Percentiles rank a stretch among this genome's conserved stretches.
Conservation (phyloP, 2,797 vertebrate genomes). For the Cygnus olor region DNA sequence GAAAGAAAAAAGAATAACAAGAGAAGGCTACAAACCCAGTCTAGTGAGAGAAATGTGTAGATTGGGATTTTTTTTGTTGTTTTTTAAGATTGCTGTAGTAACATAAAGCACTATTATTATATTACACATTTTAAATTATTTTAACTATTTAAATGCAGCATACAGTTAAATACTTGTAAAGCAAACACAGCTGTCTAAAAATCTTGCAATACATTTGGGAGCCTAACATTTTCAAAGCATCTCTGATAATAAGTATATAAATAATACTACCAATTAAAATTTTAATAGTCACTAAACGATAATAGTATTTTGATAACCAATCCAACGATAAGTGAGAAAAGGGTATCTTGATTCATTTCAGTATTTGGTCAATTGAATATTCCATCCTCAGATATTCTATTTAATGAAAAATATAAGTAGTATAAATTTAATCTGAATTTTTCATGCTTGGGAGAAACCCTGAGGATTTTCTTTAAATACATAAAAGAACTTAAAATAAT, state of each 20-base stretch:
- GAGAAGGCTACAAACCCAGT: conserved; percentile 27
- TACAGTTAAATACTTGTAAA: not conserved
- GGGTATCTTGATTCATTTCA: not conserved
- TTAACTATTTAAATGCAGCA: conserved; percentile 20
- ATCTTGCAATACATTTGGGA: not conserved
- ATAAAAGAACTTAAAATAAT: not conserved
- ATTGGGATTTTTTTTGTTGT: not conserved
- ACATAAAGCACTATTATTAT: not conserved
- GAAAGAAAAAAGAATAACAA: conserved; percentile 55
- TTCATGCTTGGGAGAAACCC: not conserved
- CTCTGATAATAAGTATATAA: not conserved
- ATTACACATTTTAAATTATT: not conserved
- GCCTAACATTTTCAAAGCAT: not conserved
- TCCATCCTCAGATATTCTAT: not conserved
- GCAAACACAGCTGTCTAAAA: not conserved
- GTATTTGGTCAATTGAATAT: not conserved
- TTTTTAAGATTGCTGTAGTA: not conserved
- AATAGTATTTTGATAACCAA: not conserved
- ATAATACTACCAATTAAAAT: not conserved
- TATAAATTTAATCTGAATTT: not conserved
- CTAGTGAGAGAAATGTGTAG: conserved; percentile 33
- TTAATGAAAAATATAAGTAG: not conserved
- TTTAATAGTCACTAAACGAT: not conserved
- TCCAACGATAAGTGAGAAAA: not conserved
- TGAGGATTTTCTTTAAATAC: not conserved